phyloP scores from a whole-genome alignment of 1,140 invertebrate genomes.

The Lucilia sericata region DNA sequence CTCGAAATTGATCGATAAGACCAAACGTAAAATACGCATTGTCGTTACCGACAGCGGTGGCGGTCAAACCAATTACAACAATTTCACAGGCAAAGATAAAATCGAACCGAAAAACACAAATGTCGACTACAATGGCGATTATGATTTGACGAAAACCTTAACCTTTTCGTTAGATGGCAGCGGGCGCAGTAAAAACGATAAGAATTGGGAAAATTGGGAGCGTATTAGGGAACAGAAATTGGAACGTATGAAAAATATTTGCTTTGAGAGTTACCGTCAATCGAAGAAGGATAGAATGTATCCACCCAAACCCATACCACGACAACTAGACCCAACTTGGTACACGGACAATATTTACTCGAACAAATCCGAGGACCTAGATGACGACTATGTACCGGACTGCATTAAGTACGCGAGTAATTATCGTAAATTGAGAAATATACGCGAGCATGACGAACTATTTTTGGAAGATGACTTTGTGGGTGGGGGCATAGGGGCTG shows the following conservation, averaged over 20 bases:
- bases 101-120: conserved; percentile 56
- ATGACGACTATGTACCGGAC: conserved; percentile 64
- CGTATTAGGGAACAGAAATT: conserved; percentile 66
- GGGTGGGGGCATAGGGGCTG: conserved; percentile 16
- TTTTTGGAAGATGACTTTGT: conserved; percentile 43
- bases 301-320: conserved; percentile 69
- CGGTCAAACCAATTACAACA: conserved; percentile 36
- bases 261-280: conserved; percentile 66
- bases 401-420: conserved; percentile 61
- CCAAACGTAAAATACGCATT: conserved; percentile 67
- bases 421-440: conserved; percentile 61
- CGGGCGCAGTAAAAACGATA: conserved; percentile 65
- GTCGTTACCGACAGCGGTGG: conserved; percentile 60
- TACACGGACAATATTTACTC: conserved; percentile 70
- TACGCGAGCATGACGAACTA: conserved; percentile 63
- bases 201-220: conserved; percentile 68
- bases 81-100: conserved; percentile 27
- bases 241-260: conserved; percentile 67
- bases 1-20: conserved; percentile 62
- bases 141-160: conserved; percentile 50
- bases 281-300: conserved; percentile 69
- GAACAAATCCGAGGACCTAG: conserved; percentile 66
- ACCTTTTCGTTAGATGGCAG: conserved; percentile 36
- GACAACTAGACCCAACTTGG: conserved; percentile 63
- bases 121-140: conserved; percentile 58